Conservation (phyloP, 2,113 vertebrate species). For the Tragelaphus strepsiceros region DNA sequence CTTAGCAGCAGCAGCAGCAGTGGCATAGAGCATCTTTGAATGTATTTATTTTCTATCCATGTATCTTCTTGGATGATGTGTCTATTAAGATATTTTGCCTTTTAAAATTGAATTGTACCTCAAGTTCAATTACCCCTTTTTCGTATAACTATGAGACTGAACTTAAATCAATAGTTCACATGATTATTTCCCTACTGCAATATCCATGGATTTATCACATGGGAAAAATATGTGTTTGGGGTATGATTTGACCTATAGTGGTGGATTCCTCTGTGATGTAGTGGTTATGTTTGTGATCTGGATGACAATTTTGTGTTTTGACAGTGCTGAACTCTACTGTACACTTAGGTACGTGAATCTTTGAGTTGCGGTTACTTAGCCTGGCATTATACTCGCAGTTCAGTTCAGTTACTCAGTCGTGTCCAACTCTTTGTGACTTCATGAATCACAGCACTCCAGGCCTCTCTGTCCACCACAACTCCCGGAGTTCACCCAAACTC, state of each 20-base stretch:
- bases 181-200: background rate
- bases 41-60: background rate
- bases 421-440: background rate
- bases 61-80: background rate
- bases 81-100: background rate
- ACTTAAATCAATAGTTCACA: background rate
- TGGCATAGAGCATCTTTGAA: background rate
- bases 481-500: background rate
- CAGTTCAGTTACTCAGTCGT: accelerated
- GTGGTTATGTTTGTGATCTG: background rate
- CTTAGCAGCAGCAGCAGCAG: background rate
- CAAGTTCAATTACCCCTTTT: background rate
- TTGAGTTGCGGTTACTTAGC: too few species aligned
- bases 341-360: background rate
- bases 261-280: background rate
- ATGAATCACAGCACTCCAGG: background rate
- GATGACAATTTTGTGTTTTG: background rate
- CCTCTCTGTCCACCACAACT: background rate
- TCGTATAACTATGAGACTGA: background rate
- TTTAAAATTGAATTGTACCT: background rate
- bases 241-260: background rate
- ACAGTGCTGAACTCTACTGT: background rate
- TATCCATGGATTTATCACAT: background rate
- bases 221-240: background rate
- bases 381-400: background rate